Evolutionary conservation across 2,797 vertebrate genomes (phyloP).

Genomic region (Diglossa cyanea): DNA sequence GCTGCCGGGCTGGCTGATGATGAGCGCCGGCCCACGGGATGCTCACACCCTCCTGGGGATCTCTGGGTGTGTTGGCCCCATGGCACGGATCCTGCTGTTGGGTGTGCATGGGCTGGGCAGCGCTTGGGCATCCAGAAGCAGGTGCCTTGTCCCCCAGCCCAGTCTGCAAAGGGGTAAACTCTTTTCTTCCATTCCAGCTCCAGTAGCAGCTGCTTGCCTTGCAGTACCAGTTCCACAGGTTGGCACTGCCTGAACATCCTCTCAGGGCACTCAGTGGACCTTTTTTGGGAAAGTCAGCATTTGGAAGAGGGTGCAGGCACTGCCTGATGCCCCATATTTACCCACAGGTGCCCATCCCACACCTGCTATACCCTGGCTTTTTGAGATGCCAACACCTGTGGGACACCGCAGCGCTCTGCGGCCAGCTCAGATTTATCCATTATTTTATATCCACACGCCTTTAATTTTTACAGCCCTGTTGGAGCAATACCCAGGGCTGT

Average conservation of each 20-base stretch:
- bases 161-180: background rate
- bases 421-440: slow-evolving; percentile 44
- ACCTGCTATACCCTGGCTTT: accelerated
- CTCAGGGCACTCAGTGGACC: accelerated
- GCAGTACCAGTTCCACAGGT: background rate
- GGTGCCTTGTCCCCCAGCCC: too few relatives aligned
- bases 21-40: background rate
- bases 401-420: background rate
- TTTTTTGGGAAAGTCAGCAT: accelerated
- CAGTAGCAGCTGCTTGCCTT: background rate
- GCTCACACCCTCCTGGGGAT: background rate
- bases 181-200: background rate
- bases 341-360: accelerated
- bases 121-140: accelerated
- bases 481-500: slow-evolving; percentile 27
- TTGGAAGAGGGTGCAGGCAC: accelerated
- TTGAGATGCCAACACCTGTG: background rate
- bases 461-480: slow-evolving; percentile 59
- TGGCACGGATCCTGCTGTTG: background rate
- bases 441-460: slow-evolving; percentile 54
- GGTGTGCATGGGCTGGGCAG: accelerated
- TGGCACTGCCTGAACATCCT: background rate
- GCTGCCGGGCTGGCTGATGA: background rate
- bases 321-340: background rate
- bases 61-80: accelerated